Evolutionary conservation across 2,888 invertebrate genomes (phyloP).

Genomic region (Leuctra nigra): DNA sequence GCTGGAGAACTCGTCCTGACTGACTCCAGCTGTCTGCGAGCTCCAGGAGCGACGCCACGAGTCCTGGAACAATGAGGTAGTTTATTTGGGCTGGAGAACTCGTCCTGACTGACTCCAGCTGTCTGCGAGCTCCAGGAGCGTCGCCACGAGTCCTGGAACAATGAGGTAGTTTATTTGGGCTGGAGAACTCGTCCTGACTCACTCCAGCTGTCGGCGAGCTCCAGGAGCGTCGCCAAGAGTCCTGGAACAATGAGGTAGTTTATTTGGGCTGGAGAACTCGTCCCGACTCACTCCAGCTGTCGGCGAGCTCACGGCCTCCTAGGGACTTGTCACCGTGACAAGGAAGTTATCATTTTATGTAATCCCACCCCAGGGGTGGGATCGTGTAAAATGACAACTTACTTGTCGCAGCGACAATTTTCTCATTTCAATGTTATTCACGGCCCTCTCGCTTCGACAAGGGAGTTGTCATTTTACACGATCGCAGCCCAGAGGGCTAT

Average conservation of each 20-base stretch:
- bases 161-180: too few relatives aligned
- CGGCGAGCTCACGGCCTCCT: slow-evolving; percentile 74
- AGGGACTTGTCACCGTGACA: slow-evolving; percentile 54
- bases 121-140: slow-evolving; percentile 72
- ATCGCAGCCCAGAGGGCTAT: too few relatives aligned
- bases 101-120: slow-evolving; percentile 77
- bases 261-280: slow-evolving; percentile 56
- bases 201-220: slow-evolving; percentile 70
- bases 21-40: slow-evolving; percentile 65
- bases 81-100: slow-evolving; percentile 52
- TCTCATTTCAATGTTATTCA: too few relatives aligned
- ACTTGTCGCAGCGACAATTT: too few relatives aligned
- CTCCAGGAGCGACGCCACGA: slow-evolving; percentile 73
- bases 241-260: too few relatives aligned
- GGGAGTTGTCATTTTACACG: too few relatives aligned
- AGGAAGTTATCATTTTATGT: too few relatives aligned
- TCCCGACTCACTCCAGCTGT: slow-evolving; percentile 73
- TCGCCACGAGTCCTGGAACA: slow-evolving; percentile 58
- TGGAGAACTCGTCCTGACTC: slow-evolving; percentile 74
- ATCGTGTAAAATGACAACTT: too few relatives aligned
- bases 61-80: too few relatives aligned
- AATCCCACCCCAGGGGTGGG: too few relatives aligned
- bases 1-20: slow-evolving; percentile 72
- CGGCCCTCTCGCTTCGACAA: too few relatives aligned
- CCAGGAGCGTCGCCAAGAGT: slow-evolving; percentile 70